Evolutionary conservation across 2,888 invertebrate species (phyloP).

Genomic region (Vanessa cardui): DNA sequence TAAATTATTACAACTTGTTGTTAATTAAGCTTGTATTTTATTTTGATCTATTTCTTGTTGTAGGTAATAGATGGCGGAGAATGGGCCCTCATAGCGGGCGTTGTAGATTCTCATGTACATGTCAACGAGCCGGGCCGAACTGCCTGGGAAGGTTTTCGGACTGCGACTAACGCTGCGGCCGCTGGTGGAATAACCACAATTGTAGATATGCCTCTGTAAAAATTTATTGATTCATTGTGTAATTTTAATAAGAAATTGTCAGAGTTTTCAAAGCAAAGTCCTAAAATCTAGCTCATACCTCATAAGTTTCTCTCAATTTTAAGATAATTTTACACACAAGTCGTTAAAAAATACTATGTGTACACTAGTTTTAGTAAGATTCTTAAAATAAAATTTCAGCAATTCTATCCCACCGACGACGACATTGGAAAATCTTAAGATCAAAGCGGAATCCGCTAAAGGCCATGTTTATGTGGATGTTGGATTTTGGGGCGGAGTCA

Average conservation of each 20-base stretch:
- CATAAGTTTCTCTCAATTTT: too few species aligned
- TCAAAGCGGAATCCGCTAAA: slow-evolving; percentile 83
- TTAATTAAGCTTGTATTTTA: background rate
- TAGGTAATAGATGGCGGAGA: slow-evolving; percentile 68
- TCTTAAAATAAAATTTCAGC: slow-evolving; percentile 62
- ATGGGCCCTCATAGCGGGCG: slow-evolving; percentile 84
- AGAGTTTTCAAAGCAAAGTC: too few species aligned
- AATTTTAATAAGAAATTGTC: too few species aligned
- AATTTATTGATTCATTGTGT: background rate
- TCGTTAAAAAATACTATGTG: too few species aligned
- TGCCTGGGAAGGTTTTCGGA: slow-evolving; percentile 88
- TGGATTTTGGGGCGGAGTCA: slow-evolving; percentile 91
- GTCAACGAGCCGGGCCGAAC: slow-evolving; percentile 88
- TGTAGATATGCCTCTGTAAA: slow-evolving; percentile 87
- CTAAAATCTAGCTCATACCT: too few species aligned
- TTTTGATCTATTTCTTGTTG: slow-evolving; percentile 54
- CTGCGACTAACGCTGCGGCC: slow-evolving; percentile 88
- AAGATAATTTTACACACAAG: too few species aligned
- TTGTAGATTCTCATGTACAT: slow-evolving; percentile 88
- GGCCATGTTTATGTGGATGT: slow-evolving; percentile 86
- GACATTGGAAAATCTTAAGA: slow-evolving; percentile 82
- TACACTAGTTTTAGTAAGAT: background rate
- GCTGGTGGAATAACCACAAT: slow-evolving; percentile 88
- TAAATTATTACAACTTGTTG: too few species aligned
- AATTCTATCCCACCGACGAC: slow-evolving; percentile 89